phyloP scores from a whole-genome alignment of 2,888 invertebrate genomes.

The Aleiodes alternator region DNA sequence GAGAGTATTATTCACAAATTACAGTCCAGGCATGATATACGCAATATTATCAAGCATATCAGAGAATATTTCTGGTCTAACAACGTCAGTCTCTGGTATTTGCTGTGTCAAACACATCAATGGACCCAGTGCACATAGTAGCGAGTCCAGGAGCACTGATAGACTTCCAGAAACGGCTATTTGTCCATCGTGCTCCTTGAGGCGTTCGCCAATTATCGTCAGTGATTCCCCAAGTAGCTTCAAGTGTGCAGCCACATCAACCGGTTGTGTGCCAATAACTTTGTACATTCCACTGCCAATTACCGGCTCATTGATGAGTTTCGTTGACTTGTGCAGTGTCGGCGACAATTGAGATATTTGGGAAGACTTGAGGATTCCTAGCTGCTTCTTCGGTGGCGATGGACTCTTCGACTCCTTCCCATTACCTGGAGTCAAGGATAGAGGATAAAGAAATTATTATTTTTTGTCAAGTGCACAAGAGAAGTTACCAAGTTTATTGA shows the following conservation, averaged over 20 bases:
- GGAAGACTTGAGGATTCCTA: constrained; percentile 62
- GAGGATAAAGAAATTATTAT: not conserved
- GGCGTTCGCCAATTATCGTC: constrained; percentile 92
- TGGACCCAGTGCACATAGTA: constrained; percentile 94
- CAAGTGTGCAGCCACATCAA: constrained; percentile 94
- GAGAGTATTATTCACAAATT: constrained; percentile 53
- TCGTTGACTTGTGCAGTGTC: constrained; percentile 69
- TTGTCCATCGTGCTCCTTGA: constrained; percentile 96
- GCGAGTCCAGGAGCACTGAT: constrained; percentile 93
- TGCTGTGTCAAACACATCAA: constrained; percentile 90
- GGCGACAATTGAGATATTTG: constrained; percentile 57
- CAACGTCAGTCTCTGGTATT: constrained; percentile 80
- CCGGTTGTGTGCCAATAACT: constrained; percentile 85
- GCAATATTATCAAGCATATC: constrained; percentile 94
- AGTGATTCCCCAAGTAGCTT: constrained; percentile 96
- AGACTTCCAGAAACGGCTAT: constrained; percentile 96
- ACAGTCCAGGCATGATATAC: constrained; percentile 83
- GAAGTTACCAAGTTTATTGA: constrained; percentile 73
- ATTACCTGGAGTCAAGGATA: constrained; percentile 60
- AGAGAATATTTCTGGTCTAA: constrained; percentile 76
- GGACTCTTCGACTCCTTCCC: constrained; percentile 64
- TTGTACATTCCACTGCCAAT: constrained; percentile 77
- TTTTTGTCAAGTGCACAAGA: not conserved
- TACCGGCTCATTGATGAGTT: constrained; percentile 70
- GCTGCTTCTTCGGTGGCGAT: constrained; percentile 65